Base-by-base conservation (phyloP, 2,113 vertebrate genomes). In the Gobio gobio region DNA sequence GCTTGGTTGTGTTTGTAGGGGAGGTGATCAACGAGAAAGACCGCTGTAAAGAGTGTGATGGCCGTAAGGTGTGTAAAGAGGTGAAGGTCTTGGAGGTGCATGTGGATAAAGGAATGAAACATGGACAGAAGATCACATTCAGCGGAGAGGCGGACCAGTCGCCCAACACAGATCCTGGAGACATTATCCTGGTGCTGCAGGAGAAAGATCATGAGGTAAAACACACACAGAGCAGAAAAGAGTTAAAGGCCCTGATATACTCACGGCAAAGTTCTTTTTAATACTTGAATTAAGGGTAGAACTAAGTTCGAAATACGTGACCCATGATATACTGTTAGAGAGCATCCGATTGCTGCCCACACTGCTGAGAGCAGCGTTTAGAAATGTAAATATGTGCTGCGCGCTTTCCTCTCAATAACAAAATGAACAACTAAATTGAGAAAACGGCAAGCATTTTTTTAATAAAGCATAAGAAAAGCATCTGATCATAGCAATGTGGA, bases 21-120 rank as follows among this genome's bases (percentile, higher is more conserved):
- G 98, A 99, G 93, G 97, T 99, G 89, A 99, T 99, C 90, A 98
- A 96, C 85, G 98, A 99, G 93, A 98, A 99, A 92, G 98, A 99
- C 90, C 97, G 98, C 90, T 99, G 98, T 95, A 99, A 96, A 97
- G 98, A 99, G 93, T 99, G 98, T 87, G 98, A 99, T 93, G 98
- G 98, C 61, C 98, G 98, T 90, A 99, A 99, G 89, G 98, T 99
- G 89, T 95, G 96, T 83, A 99, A 99, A 95, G 98, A 99, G 92
- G 97, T 98, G 5, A 99, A 99, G 93, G 97, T 99, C 87, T 94
- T 99, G 90, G 98, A 99, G 93, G 98, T 99, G 87, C 98, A 99
- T 18, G 97, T 99, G 91, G 98, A 99, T 92, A 99, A 99, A 95
- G 98, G 98, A 90, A 99, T 99, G 98, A 99, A 92, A 89, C 98